Evolutionary conservation across 53 echinoderm and acorn worm species (phyloP).

Genomic region (Zoroaster sp.): DNA sequence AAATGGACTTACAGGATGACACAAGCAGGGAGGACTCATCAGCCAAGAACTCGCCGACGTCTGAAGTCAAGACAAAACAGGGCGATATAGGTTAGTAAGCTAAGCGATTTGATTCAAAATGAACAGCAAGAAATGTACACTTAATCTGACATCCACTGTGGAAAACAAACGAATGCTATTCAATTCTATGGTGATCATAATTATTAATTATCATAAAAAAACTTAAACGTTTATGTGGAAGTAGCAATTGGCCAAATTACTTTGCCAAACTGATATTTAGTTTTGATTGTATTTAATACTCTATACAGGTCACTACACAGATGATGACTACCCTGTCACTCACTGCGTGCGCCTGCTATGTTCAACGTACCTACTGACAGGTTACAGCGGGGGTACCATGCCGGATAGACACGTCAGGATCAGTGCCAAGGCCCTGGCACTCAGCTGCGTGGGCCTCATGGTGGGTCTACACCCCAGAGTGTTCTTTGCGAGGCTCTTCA

Average conservation of each 20-base stretch:
- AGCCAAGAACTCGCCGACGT: slow-evolving; percentile 62
- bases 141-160: too few relatives aligned
- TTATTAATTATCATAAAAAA: too few relatives aligned
- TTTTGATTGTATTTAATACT: too few relatives aligned
- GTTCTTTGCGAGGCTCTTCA: slow-evolving; percentile 84
- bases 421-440: slow-evolving; percentile 87
- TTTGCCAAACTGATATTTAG: too few relatives aligned
- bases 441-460: slow-evolving; percentile 78
- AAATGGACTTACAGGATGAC: slow-evolving; percentile 58
- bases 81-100: slow-evolving; percentile 69
- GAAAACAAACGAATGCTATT: too few relatives aligned
- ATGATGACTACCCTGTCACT: slow-evolving; percentile 76
- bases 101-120: too few relatives aligned
- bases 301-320: slow-evolving; percentile 79
- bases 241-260: too few relatives aligned
- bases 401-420: slow-evolving; percentile 81
- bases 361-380: slow-evolving; percentile 88
- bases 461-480: slow-evolving; percentile 78
- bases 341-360: slow-evolving; percentile 83
- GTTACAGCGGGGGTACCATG: slow-evolving; percentile 68
- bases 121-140: too few relatives aligned
- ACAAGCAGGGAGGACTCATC: slow-evolving; percentile 64
- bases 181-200: too few relatives aligned
- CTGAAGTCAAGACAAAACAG: slow-evolving; percentile 58
- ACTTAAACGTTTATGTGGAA: too few relatives aligned